A percentile compares a stretch with the other conserved stretches of the same genome.
phyloP scores from a whole-genome alignment of 2,888 invertebrate genomes.

The Machimus rusticus region DNA sequence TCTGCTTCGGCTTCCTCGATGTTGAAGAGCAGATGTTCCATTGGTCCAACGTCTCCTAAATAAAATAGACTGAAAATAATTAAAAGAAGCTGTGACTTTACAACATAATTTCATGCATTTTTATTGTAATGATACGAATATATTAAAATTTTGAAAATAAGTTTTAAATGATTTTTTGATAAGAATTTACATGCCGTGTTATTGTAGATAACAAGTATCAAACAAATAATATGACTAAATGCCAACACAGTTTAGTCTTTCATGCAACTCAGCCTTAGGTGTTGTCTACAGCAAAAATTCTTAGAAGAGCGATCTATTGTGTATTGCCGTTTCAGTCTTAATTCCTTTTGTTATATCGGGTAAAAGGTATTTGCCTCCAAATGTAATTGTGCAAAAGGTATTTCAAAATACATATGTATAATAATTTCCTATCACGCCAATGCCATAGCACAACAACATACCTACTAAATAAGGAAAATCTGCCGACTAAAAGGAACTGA shows the following conservation, averaged over 20 bases:
- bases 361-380: no score
- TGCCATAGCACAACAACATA: no score
- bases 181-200: background rate
- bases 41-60: constrained; percentile 68
- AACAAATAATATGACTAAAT: background rate
- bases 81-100: constrained; percentile 21
- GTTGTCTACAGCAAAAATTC: no score
- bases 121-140: background rate
- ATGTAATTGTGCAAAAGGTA: no score
- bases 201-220: background rate
- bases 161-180: background rate
- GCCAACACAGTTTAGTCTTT: background rate
- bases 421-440: no score
- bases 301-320: no score
- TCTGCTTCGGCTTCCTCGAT: constrained; percentile 62
- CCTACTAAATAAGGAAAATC: no score
- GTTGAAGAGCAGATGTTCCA: constrained; percentile 54
- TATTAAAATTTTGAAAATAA: background rate
- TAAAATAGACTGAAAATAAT: constrained; percentile 58
- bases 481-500: no score
- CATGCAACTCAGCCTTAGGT: background rate
- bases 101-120: background rate
- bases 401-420: no score
- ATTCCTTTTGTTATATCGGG: no score
- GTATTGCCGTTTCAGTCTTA: no score